phyloP scores from a whole-genome alignment of 2,113 vertebrate species.

The Pycnonotus jocosus region DNA sequence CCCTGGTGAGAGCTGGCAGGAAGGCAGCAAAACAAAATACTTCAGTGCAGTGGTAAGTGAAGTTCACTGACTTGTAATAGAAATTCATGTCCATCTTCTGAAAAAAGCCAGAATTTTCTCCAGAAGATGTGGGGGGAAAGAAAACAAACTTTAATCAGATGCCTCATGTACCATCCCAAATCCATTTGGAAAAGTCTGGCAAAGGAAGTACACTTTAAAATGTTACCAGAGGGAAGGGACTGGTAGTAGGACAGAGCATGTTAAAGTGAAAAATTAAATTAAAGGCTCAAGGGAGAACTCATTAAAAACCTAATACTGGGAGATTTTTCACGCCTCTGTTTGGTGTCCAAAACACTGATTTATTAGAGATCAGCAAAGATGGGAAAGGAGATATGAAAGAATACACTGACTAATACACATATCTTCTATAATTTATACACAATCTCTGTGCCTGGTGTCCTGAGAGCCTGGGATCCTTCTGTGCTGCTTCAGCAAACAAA shows the following conservation, averaged over 20 bases:
- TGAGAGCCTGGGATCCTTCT: neutral
- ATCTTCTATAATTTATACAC: neutral
- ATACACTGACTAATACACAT: neutral
- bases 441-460: neutral
- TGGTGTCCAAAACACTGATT: neutral
- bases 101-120: neutral
- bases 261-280: neutral
- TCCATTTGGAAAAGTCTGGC: neutral
- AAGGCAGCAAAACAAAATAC: neutral
- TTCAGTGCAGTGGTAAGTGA: neutral
- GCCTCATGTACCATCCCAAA: neutral
- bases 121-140: neutral
- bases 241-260: neutral
- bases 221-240: neutral
- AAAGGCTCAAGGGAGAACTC: neutral
- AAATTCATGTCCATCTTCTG: neutral
- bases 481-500: neutral
- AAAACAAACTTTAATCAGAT: neutral
- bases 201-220: neutral
- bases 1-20: neutral
- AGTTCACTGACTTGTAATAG: neutral
- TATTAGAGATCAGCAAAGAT: neutral
- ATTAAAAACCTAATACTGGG: neutral
- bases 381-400: neutral
- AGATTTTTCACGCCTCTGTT: neutral